These are phyloP conservation scores for Acrossocheilus wenchowensis DNA, from an alignment of 2,797 vertebrate species.

Conservation along the genomic window DNA sequence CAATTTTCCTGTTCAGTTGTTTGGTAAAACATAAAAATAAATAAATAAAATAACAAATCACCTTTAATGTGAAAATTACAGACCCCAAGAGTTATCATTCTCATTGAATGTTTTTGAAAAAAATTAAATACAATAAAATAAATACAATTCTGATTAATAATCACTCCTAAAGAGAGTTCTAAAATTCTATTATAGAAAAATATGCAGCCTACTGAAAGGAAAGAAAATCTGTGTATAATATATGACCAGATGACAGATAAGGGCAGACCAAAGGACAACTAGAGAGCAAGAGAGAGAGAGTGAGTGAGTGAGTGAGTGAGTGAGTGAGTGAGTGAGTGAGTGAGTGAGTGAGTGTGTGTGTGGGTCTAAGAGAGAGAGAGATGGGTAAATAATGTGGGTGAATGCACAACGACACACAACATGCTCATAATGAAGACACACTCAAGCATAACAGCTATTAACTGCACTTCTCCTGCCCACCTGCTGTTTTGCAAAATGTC, in stretches of 20 bases:
- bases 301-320: background rate
- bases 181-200: background rate
- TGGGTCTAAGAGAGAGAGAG: background rate
- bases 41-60: background rate
- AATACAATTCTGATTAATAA: background rate
- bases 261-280: background rate
- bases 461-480: constrained; percentile 36
- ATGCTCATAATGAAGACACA: constrained; percentile 29
- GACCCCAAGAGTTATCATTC: background rate
- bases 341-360: no score
- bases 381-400: background rate
- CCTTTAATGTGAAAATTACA: background rate
- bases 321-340: background rate
- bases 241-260: constrained; percentile 13
- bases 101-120: background rate
- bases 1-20: background rate
- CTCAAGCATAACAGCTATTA: constrained; percentile 17
- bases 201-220: background rate
- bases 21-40: background rate
- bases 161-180: background rate
- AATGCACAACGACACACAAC: constrained; percentile 8
- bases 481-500: constrained; percentile 40
- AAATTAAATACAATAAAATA: background rate
- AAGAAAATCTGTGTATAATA: background rate
- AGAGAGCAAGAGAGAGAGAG: background rate